A percentile compares a stretch with the other conserved stretches of the same genome.
Conservation (phyloP, 64 coral and sea anemone genomes). For the Stichodactyla mertensii region DNA sequence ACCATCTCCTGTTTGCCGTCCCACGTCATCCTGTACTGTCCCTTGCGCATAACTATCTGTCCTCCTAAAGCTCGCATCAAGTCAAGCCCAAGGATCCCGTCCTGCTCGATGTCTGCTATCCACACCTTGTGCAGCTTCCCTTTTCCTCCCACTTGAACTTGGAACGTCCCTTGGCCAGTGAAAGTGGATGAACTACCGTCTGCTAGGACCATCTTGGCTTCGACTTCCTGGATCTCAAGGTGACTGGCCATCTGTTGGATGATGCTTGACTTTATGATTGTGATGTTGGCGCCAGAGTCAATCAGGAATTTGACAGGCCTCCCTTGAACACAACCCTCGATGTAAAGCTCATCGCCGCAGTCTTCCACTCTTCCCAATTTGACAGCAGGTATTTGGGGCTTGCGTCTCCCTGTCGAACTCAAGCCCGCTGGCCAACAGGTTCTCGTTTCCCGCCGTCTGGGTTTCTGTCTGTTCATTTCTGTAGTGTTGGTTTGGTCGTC, state of each 20-base stretch:
- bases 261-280: slow-evolving; percentile 21
- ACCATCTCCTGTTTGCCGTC: too few relatives aligned
- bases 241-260: background rate
- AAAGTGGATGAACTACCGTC: too few relatives aligned
- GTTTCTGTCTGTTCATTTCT: background rate
- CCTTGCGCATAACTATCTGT: too few relatives aligned
- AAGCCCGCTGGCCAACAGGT: slow-evolving; percentile 15
- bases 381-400: background rate
- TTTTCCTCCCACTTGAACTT: too few relatives aligned
- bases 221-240: background rate
- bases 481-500: background rate
- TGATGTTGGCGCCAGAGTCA: slow-evolving; percentile 26
- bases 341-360: slow-evolving; percentile 22
- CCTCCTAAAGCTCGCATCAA: too few relatives aligned
- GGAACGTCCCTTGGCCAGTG: too few relatives aligned
- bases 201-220: too few relatives aligned
- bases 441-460: slow-evolving; percentile 13
- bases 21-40: too few relatives aligned
- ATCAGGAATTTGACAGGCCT: slow-evolving; percentile 18
- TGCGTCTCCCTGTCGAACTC: slow-evolving; percentile 4
- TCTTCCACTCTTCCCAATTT: background rate
- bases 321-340: background rate
- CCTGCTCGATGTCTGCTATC: too few relatives aligned
- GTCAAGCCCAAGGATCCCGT: too few relatives aligned
- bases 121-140: too few relatives aligned